Evolutionary conservation across 2,888 invertebrate species (phyloP), one percentile per base, ranked within the genome.

Genomic region (Diaperis boleti): DNA sequence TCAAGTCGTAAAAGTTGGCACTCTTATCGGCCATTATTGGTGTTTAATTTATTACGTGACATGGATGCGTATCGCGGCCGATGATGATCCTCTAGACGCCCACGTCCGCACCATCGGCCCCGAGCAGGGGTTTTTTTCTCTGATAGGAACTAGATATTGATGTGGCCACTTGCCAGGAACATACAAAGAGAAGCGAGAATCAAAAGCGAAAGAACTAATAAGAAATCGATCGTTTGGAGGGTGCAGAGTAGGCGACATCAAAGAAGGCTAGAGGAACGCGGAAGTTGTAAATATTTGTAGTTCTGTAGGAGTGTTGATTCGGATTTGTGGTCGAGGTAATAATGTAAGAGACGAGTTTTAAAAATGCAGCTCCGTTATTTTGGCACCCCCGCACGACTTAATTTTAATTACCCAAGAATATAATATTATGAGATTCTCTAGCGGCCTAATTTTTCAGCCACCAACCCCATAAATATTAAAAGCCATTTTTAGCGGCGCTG

Each of bases 11-110:
- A 54, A 52, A 41, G 39, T 41, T 18, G 10, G 49, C 17, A 49
- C 49, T 49, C 49, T 49, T 49, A 49, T 49, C 52, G 54, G 14
- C 50, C 50, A 50, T 50, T 47, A 47, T 50, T 37, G 35, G 37
- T 54, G 39, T 54, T 54, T 54, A 54, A 54, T 54, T 54, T 54
- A 54, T 54, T 54, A 54, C 54, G 54, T 54, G 54, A 54, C 54
- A 17, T 41, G 54, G 54, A 54, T 54, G 54, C 11, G 11, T 26
- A 39, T 20, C 14, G 31, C 18, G 26, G 29, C 26, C 7, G 41
- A 42, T 42, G 41, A 42, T 42, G 39, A 17, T 39, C 15, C n/a
- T 13, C 8, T 33, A 17, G 45, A 45, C 29, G 45, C 49, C 49
- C 49, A 49, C 49, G 49, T 49, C 29, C 33, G 11, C 33, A 49